Conservation (phyloP, 2,888 invertebrate genomes). For the Erebia aethiops region DNA sequence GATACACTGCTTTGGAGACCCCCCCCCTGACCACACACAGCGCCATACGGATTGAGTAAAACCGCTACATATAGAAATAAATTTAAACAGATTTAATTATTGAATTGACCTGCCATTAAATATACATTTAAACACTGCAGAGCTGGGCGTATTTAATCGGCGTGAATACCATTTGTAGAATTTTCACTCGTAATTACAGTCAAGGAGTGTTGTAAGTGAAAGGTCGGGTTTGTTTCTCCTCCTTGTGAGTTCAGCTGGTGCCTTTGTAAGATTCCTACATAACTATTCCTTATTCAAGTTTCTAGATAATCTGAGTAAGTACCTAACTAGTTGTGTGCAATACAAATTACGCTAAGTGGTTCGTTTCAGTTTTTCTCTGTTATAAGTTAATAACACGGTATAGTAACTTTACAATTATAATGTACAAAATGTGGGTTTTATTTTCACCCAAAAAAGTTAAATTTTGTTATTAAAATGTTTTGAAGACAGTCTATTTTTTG, state of each 20-base stretch:
- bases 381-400: too few relatives aligned
- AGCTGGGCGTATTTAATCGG: conserved; percentile 22
- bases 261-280: conserved; percentile 35
- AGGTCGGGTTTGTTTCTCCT: conserved; percentile 41
- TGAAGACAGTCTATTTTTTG: too few relatives aligned
- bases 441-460: too few relatives aligned
- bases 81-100: background rate
- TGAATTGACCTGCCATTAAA: conserved; percentile 16
- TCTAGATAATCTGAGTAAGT: conserved; percentile 6
- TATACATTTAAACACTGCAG: conserved; percentile 7
- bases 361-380: background rate
- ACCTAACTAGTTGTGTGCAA: background rate
- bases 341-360: background rate
- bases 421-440: too few relatives aligned
- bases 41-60: too few relatives aligned
- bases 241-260: conserved; percentile 40
- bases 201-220: conserved; percentile 39
- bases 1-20: too few relatives aligned
- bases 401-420: too few relatives aligned
- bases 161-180: conserved; percentile 35
- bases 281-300: conserved; percentile 22
- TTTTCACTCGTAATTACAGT: conserved; percentile 38
- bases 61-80: too few relatives aligned
- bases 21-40: too few relatives aligned
- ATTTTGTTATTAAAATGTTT: too few relatives aligned